A percentile compares a stretch with the other conserved stretches of the same genome.
phyloP scores from a whole-genome alignment of 1,140 invertebrate species.

The Aphelinus atriplicis region DNA sequence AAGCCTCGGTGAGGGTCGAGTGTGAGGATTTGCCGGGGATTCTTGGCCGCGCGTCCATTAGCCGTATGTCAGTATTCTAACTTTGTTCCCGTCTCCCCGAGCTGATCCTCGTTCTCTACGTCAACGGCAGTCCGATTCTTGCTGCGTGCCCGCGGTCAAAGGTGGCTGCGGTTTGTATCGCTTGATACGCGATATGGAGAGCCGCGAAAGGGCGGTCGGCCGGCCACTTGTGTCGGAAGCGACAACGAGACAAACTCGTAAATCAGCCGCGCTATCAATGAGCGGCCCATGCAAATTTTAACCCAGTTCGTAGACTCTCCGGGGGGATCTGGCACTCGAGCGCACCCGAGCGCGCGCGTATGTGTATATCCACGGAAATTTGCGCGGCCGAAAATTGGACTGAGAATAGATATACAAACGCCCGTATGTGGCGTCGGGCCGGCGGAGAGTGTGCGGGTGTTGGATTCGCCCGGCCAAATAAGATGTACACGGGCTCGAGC shows the following conservation, averaged over 20 bases:
- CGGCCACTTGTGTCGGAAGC: neutral
- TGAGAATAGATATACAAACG: slow-evolving; percentile 15
- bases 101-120: too few relatives aligned
- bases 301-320: slow-evolving; percentile 18
- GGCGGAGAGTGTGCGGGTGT: neutral
- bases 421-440: neutral
- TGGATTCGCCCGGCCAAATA: slow-evolving; percentile 6
- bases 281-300: slow-evolving; percentile 30
- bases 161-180: neutral
- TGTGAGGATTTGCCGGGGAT: too few relatives aligned
- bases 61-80: too few relatives aligned
- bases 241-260: slow-evolving; percentile 30
- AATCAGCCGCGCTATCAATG: slow-evolving; percentile 20
- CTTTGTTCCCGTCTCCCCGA: too few relatives aligned
- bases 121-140: too few relatives aligned
- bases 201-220: neutral
- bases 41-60: too few relatives aligned
- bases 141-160: neutral
- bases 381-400: slow-evolving; percentile 7
- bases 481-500: neutral
- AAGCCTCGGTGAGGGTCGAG: too few relatives aligned
- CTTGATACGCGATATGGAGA: neutral
- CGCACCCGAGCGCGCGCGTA: neutral
- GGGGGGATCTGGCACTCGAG: neutral
- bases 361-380: slow-evolving; percentile 17